Conservation (phyloP, 2,888 invertebrate genomes). For the Taphrorychus bicolor region DNA sequence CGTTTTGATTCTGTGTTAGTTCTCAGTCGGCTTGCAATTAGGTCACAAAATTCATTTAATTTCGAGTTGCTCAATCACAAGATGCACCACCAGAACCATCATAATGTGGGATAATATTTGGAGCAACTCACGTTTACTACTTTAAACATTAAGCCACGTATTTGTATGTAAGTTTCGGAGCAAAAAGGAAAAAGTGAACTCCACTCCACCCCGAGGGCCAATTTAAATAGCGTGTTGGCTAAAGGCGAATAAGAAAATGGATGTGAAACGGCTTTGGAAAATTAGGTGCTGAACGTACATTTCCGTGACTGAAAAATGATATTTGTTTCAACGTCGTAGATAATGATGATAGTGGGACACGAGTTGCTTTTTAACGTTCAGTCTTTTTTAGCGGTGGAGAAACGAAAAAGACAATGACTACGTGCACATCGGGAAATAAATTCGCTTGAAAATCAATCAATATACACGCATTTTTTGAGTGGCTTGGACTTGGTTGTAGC, state of each 20-base stretch:
- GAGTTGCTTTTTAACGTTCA: neutral
- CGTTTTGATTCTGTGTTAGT: neutral
- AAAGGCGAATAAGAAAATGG: constrained; percentile 1
- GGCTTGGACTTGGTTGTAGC: too few species aligned
- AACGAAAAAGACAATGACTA: too few species aligned
- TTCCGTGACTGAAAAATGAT: constrained; percentile 3
- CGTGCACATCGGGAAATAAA: too few species aligned
- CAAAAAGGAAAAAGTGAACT: constrained; percentile 23
- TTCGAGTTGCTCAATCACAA: too few species aligned
- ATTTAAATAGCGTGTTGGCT: constrained; percentile 18
- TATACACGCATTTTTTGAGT: too few species aligned
- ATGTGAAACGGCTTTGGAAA: constrained; percentile 3
- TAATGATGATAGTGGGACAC: neutral
- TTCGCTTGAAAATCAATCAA: too few species aligned
- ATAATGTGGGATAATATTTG: too few species aligned
- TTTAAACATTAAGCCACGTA: too few species aligned
- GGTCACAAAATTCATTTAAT: neutral
- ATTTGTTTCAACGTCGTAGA: neutral
- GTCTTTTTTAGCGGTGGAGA: too few species aligned
- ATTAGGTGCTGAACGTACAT: constrained; percentile 4
- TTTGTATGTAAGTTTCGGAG: constrained; percentile 14
- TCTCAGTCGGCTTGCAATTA: neutral
- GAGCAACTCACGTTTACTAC: too few species aligned
- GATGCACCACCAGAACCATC: too few species aligned
- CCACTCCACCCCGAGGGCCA: constrained; percentile 19